Evolutionary conservation across 2,888 invertebrate genomes (phyloP).

Genomic region (Trichacis sp.): DNA sequence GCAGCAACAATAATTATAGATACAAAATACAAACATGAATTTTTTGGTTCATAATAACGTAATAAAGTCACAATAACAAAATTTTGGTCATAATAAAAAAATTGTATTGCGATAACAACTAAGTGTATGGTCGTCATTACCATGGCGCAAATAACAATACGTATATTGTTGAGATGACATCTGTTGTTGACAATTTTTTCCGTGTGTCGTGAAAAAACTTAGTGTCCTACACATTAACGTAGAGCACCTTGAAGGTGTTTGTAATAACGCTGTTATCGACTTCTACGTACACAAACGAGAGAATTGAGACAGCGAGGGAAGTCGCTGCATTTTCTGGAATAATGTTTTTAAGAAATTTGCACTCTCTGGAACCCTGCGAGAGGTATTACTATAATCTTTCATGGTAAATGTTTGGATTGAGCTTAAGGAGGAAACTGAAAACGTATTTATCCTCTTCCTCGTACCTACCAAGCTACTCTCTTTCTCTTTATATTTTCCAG

Average conservation of each 20-base stretch:
- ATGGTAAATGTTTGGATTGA: slow-evolving; percentile 56
- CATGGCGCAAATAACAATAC: no score
- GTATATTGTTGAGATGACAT: no score
- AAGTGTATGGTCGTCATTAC: no score
- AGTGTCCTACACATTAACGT: no score
- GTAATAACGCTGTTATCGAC: not conserved
- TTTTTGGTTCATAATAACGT: no score
- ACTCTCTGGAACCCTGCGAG: slow-evolving; percentile 18
- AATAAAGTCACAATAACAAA: no score
- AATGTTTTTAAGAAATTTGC: slow-evolving; percentile 12
- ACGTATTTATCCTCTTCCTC: slow-evolving; percentile 8
- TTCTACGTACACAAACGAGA: not conserved
- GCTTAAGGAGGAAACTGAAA: slow-evolving; percentile 40
- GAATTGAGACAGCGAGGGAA: not conserved
- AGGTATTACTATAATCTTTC: slow-evolving; percentile 50
- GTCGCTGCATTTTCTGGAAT: slow-evolving; percentile 18
- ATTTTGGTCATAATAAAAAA: no score
- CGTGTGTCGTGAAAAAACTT: no score
- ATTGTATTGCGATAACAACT: no score
- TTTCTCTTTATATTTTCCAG: slow-evolving; percentile 9
- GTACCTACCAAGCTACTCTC: slow-evolving; percentile 1
- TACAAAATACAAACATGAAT: no score
- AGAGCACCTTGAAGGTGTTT: not conserved
- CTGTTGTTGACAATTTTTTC: no score
- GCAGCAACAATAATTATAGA: no score